These are phyloP conservation scores for human (Homo sapiens) DNA, from an alignment of 2,113 vertebrate genomes.

Conservation along the genomic window GRCh38 chr9:1457001-1457500, in stretches of 20 bases:
- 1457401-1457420: background rate
- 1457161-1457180: background rate
- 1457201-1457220: background rate
- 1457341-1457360: background rate
- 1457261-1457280: background rate
- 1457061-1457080: background rate
- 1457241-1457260: background rate
- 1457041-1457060: background rate
- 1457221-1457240: background rate
- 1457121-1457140: background rate
- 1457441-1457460: background rate
- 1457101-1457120: background rate
- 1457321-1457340: background rate
- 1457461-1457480: background rate
- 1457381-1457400: background rate
- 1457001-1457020: background rate
- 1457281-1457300: background rate
- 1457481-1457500: background rate
- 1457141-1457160: background rate
- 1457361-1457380: background rate
- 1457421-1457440: background rate
- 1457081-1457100: background rate
- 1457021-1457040: background rate
- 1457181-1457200: background rate
- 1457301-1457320: background rate